A percentile compares a stretch with the other conserved stretches of the same genome.
These are phyloP conservation scores for Erpetoichthys calabaricus DNA, from an alignment of 2,797 vertebrate genomes.

Conservation along the genomic window DNA sequence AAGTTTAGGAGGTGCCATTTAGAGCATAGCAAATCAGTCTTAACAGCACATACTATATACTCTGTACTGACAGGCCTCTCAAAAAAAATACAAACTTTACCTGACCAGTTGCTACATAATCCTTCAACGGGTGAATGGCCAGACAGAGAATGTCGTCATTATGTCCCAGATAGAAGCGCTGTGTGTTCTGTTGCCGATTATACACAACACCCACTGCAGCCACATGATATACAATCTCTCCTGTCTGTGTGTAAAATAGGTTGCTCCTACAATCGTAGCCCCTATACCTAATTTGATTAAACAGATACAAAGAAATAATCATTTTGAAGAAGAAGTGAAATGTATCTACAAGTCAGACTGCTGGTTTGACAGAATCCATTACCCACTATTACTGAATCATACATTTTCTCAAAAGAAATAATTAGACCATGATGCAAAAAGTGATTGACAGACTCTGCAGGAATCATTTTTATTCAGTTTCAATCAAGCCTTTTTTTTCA, in stretches of 20 bases:
- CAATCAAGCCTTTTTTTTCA: no score
- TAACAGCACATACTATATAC: no score
- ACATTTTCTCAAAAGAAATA: no score
- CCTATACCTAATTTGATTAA: constrained; percentile 51
- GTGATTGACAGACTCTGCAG: no score
- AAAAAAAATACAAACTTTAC: constrained; percentile 32
- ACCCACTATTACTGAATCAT: no score
- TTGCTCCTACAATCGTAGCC: constrained; percentile 75
- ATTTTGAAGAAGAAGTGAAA: not conserved
- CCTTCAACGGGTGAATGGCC: constrained; percentile 87
- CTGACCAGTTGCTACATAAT: constrained; percentile 95
- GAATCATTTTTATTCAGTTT: no score
- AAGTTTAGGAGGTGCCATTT: no score
- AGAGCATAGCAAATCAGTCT: no score
- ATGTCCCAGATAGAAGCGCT: constrained; percentile 91
- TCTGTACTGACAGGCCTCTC: no score
- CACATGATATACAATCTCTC: constrained; percentile 95
- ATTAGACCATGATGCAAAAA: no score
- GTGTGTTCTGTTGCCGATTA: constrained; percentile 90
- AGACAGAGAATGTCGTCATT: constrained; percentile 94
- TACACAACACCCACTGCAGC: constrained; percentile 92
- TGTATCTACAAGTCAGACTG: no score
- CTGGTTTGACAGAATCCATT: no score
- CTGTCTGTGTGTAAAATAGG: constrained; percentile 93
- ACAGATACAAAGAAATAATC: constrained; percentile 15